These are phyloP conservation scores for Butorides virescens DNA, from an alignment of 2,113 vertebrate species.

Conservation along the genomic window DNA sequence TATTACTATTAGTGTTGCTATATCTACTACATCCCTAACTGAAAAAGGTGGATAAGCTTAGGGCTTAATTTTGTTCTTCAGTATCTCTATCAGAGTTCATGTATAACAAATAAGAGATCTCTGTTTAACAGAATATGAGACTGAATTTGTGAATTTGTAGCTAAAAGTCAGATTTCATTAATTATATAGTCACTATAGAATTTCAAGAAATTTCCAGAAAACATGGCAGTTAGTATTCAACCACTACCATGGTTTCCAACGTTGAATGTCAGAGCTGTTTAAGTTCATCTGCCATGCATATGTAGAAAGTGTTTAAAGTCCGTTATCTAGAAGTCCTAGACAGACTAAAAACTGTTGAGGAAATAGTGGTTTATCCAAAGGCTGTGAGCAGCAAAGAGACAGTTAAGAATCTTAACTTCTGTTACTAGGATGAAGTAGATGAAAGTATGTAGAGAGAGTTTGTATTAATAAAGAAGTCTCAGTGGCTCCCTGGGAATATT, in stretches of 20 bases:
- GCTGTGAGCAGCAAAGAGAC: neutral
- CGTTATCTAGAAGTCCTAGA: neutral
- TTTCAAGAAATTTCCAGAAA: neutral
- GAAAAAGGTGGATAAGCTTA: neutral
- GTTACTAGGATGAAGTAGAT: neutral
- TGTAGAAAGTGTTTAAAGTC: neutral
- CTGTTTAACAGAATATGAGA: neutral
- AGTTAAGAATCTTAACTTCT: neutral
- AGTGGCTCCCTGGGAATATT: neutral
- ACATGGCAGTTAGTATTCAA: neutral
- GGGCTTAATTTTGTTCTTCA: neutral
- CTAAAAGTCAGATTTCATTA: neutral
- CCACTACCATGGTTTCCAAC: neutral
- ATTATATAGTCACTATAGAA: neutral
- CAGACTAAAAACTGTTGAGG: neutral
- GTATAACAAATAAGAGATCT: neutral
- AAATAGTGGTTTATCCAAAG: neutral
- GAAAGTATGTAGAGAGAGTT: neutral
- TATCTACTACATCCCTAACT: neutral
- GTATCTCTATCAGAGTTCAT: neutral
- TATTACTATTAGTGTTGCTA: neutral
- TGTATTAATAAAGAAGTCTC: neutral
- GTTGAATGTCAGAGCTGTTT: neutral
- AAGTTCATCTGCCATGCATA: neutral
- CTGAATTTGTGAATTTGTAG: neutral